Evolutionary conservation across 2,113 vertebrate genomes (phyloP), one percentile per base, ranked within the genome.

Genomic region (Myanophis thanlyinensis): DNA sequence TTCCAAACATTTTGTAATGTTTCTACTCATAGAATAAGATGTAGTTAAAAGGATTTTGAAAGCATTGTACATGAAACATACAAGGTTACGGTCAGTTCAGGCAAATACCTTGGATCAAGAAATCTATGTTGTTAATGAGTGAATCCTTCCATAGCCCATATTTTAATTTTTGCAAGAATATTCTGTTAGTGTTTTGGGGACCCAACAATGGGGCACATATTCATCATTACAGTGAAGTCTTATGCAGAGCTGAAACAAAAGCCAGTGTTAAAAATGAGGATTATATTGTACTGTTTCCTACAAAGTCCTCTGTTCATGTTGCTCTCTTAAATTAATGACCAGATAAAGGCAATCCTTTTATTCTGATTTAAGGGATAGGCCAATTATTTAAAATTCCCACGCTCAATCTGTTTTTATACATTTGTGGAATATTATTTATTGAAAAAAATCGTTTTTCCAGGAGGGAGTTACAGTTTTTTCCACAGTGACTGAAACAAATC

Each of bases 191-290:
- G 93, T 92, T 97, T 97, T 97, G 95, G 94, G 94, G 93, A 94
- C 94, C 95, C 94, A 92, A 97, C 96, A 97, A 97, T 96, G 95
- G 87, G 96, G 96, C 96, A 93, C 97, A 96, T 97, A 97, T 98
- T 98, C 97, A 97, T 97, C 97, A 97, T 98, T 90, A 97, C 97
- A 98, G 98, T 97, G 97, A 96, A 96, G 94, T 96, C 93, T 96
- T 97, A 97, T 98, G 98, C 97, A 97, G 94, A 95, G 95, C 91
- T 92, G 87, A 95, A 97, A 98, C 97, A 98, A 98, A 98, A 97
- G 94, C 90, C 62, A 94, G 93, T 96, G 97, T 95, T 97, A 92
- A 95, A 97, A 97, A 96, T 93, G 92, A 94, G 93, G 94, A 96
- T 97, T 97, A 96, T 97, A 97, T 97, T 98, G 96, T 98, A 67